Conservation (phyloP, 2,888 invertebrate genomes). For the Spatulosminthurus flaviceps region DNA sequence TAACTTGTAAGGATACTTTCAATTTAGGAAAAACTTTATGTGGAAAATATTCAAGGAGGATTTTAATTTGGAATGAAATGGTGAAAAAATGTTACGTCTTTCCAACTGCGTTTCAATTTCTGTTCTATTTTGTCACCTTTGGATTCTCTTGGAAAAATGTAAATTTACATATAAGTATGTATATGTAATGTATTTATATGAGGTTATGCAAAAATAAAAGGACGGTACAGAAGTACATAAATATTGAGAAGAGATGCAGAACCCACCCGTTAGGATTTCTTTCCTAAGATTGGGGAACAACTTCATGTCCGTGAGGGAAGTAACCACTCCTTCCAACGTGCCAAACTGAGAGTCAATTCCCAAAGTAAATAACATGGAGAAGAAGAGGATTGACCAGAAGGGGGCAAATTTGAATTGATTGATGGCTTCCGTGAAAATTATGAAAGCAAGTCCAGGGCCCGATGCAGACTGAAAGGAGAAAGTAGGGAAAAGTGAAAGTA, state of each 20-base stretch:
- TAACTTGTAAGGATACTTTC: neutral
- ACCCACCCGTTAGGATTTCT: conserved; percentile 82
- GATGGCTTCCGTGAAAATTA: conserved; percentile 97
- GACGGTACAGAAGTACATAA: neutral
- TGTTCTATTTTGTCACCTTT: too few relatives aligned
- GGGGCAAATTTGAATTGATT: conserved; percentile 97
- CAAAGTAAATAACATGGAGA: conserved; percentile 94
- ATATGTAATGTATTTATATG: too few relatives aligned
- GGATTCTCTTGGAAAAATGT: too few relatives aligned
- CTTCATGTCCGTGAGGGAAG: conserved; percentile 94
- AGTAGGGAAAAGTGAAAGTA: too few relatives aligned
- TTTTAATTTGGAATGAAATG: too few relatives aligned
- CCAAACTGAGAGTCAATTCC: conserved; percentile 98
- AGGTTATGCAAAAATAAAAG: too few relatives aligned
- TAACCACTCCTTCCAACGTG: conserved; percentile 87
- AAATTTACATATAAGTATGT: too few relatives aligned
- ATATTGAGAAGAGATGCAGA: neutral
- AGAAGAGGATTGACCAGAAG: conserved; percentile 95
- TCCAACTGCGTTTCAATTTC: too few relatives aligned
- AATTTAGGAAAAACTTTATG: too few relatives aligned
- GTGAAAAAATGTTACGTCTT: too few relatives aligned
- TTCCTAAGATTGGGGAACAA: conserved; percentile 90
- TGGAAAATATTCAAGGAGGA: too few relatives aligned
- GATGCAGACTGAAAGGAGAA: conserved; percentile 88
- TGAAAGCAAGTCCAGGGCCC: conserved; percentile 95